Evolutionary conservation across 2,113 vertebrate species (phyloP), one percentile per base, ranked within the genome.

Genomic region (Anthoscopus minutus): DNA sequence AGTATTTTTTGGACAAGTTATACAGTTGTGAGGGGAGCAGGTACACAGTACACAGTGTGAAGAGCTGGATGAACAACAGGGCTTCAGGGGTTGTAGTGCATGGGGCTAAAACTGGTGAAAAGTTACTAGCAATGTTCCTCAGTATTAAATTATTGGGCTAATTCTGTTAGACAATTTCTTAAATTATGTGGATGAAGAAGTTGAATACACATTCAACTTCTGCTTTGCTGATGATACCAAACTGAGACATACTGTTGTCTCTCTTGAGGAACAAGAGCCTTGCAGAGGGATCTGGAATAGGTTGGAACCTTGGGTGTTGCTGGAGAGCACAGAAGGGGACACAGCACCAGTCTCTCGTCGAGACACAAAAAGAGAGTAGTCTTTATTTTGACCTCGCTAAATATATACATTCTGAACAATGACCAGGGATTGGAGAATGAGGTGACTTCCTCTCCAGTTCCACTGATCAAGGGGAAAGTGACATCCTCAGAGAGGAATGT

Each of bases 271-370:
- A 40, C 11, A 35, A 56, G 10, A 35, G 20, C 6, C 16, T 40
- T 47, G 30, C 42, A 64, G 42, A 42, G 21, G 21, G 9, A 50
- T 72, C 21, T 27, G 18, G 17, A n/a, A 47, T 25, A 40, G 3
- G 13, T 6, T 31, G 58, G 17, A 88, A 2, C 6, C 1, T 1
- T 80, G n/a, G n/a, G n/a, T n/a, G n/a, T n/a, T n/a, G n/a, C n/a
- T n/a, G n/a, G n/a, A n/a, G n/a, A n/a, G n/a, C n/a, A n/a, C n/a
- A n/a, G n/a, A n/a, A n/a, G n/a, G n/a, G n/a, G n/a, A n/a, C n/a
- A n/a, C n/a, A n/a, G n/a, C n/a, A n/a, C n/a, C n/a, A n/a, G n/a
- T n/a, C n/a, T n/a, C n/a, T n/a, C n/a, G n/a, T n/a, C n/a, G n/a
- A n/a, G n/a, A n/a, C n/a, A n/a, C n/a, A n/a, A n/a, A n/a, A n/a